A percentile compares a stretch with the other conserved stretches of the same genome.
Conservation (phyloP, 2,888 invertebrate species). For the Sesamia inferens region DNA sequence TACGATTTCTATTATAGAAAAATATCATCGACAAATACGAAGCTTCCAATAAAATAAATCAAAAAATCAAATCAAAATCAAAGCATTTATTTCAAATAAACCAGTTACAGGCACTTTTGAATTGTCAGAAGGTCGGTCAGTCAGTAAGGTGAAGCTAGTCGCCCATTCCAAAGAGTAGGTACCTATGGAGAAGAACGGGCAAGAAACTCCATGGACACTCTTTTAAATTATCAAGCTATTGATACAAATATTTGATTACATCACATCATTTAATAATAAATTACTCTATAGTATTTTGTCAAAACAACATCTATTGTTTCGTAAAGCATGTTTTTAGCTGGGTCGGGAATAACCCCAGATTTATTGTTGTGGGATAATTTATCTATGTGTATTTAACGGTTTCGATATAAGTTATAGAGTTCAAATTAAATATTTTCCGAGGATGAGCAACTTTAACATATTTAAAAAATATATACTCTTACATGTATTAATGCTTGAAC, state of each 20-base stretch:
- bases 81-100: no score
- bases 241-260: no score
- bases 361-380: slow-evolving; percentile 8
- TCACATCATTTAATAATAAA: no score
- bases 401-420: slow-evolving; percentile 3
- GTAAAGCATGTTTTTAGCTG: neutral
- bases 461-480: neutral
- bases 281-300: neutral
- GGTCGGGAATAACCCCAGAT: neutral
- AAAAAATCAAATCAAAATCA: no score
- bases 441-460: neutral
- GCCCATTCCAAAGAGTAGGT: no score
- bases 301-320: slow-evolving; percentile 2
- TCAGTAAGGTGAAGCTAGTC: no score
- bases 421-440: slow-evolving; percentile 9
- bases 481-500: neutral
- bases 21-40: neutral
- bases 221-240: no score
- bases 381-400: slow-evolving; percentile 10
- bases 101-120: no score
- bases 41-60: neutral
- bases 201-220: no score
- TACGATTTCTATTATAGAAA: neutral
- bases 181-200: no score
- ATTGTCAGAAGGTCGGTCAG: no score